Percentiles rank a stretch among this genome's conserved stretches.
Conservation (phyloP, 2,888 invertebrate genomes). For the Andricus curvator region DNA sequence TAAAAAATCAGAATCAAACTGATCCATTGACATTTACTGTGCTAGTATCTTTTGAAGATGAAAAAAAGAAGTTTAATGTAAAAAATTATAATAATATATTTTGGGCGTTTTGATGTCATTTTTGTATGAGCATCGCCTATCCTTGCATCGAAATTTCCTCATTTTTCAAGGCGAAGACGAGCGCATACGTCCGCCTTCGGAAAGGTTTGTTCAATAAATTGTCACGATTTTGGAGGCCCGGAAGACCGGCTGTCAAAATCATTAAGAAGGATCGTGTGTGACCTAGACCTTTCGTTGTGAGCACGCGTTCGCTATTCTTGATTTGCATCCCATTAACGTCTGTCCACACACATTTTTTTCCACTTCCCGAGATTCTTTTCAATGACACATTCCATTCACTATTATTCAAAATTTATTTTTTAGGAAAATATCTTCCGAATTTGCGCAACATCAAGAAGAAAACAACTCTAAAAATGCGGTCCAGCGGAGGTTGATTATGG, state of each 20-base stretch:
- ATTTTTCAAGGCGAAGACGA: conserved; percentile 45
- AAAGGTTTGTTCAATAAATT: conserved; percentile 63
- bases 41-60: background rate
- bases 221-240: conserved; percentile 61
- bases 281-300: conserved; percentile 72
- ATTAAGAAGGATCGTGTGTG: conserved; percentile 52
- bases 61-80: background rate
- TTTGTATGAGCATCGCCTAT: conserved; percentile 46
- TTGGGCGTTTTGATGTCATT: background rate
- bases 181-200: conserved; percentile 55
- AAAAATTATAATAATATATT: background rate
- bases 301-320: conserved; percentile 55
- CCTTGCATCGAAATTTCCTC: conserved; percentile 60
- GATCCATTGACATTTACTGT: too few relatives aligned
- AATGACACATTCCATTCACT: conserved; percentile 46
- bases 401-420: background rate
- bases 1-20: too few relatives aligned
- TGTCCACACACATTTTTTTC: conserved; percentile 49
- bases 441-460: background rate
- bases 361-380: conserved; percentile 46
- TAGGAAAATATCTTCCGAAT: background rate
- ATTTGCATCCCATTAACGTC: conserved; percentile 63
- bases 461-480: too few relatives aligned
- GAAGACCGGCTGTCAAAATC: conserved; percentile 51
- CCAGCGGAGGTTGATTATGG: too few relatives aligned